phyloP scores from a whole-genome alignment of 2,113 vertebrate genomes.

The Brachirus orientalis region DNA sequence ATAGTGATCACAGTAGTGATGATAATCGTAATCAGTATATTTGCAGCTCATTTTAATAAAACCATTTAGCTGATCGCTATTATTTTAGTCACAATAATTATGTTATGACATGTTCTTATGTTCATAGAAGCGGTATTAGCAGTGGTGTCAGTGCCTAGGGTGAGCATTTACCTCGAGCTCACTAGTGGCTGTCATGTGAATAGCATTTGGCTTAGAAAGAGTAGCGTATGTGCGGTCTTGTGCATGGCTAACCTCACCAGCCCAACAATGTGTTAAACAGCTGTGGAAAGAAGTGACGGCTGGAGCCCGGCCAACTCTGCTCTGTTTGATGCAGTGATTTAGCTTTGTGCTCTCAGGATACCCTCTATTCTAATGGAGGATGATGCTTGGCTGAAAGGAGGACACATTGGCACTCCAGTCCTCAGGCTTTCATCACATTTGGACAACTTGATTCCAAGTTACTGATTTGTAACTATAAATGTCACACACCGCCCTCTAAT shows the following conservation, averaged over 20 bases:
- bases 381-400: slow-evolving; percentile 18
- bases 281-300: slow-evolving; percentile 62
- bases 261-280: slow-evolving; percentile 66
- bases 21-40: no score
- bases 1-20: no score
- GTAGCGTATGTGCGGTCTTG: slow-evolving; percentile 29
- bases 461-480: background rate
- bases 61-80: no score
- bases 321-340: slow-evolving; percentile 66
- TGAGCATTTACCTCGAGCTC: slow-evolving; percentile 46
- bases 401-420: slow-evolving; percentile 27
- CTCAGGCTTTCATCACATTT: slow-evolving; percentile 7
- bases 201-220: slow-evolving; percentile 50
- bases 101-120: no score
- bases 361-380: slow-evolving; percentile 37
- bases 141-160: slow-evolving; percentile 5
- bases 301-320: slow-evolving; percentile 39
- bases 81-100: no score
- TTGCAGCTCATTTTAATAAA: no score
- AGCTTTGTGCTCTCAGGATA: slow-evolving; percentile 54
- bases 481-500: background rate
- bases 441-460: background rate
- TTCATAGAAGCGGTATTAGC: slow-evolving; percentile 17
- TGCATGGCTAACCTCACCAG: slow-evolving; percentile 59
- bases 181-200: slow-evolving; percentile 45